Conservation (phyloP, 2,797 vertebrate species). For the Loris lydekkerianus region DNA sequence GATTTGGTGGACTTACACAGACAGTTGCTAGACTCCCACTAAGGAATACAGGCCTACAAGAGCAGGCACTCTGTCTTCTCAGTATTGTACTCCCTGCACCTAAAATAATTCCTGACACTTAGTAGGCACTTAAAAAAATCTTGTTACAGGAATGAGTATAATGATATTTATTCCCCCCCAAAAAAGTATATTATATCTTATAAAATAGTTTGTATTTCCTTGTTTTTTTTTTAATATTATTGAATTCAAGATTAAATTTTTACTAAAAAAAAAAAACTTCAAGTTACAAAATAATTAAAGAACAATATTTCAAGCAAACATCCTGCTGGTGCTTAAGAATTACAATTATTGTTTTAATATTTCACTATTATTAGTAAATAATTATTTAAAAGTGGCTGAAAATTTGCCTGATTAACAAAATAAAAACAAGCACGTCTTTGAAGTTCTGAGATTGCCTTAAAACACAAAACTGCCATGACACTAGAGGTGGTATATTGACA, state of each 20-base stretch:
- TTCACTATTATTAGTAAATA: constrained; percentile 63
- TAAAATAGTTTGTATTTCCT: constrained; percentile 45
- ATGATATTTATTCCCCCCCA: background rate
- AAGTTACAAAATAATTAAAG: constrained; percentile 62
- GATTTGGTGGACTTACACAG: background rate
- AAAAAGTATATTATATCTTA: background rate
- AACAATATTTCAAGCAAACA: constrained; percentile 41
- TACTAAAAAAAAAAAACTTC: constrained; percentile 37
- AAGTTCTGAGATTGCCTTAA: constrained; percentile 71
- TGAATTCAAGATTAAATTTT: constrained; percentile 45
- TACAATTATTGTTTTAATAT: constrained; percentile 57
- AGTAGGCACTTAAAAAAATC: constrained; percentile 1
- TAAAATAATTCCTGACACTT: background rate
- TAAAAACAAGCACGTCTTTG: constrained; percentile 45
- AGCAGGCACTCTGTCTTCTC: background rate
- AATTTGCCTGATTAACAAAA: constrained; percentile 68
- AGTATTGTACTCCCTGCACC: background rate
- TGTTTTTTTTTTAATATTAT: background rate
- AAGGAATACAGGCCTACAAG: background rate
- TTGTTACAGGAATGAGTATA: constrained; percentile 30
- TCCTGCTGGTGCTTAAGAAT: constrained; percentile 37
- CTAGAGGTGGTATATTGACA: constrained; percentile 2
- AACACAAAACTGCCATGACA: constrained; percentile 65
- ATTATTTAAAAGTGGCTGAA: constrained; percentile 52
- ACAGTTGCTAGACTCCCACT: background rate